Evolutionary conservation across 2,888 invertebrate genomes (phyloP), one percentile per base, ranked within the genome.

Genomic region (Parasteatoda lunata): DNA sequence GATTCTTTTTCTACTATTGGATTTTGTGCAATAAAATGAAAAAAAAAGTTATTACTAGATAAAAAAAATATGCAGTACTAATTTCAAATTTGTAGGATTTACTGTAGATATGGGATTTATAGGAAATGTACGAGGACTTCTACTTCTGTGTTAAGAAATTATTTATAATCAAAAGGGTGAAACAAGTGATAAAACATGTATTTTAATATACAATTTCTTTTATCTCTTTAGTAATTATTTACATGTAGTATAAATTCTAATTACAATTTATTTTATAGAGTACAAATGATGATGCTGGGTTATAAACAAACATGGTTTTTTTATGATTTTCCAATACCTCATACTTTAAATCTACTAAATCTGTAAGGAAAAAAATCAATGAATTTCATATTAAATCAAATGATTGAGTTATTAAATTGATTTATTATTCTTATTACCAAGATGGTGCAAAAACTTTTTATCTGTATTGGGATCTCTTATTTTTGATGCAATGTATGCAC

Each of bases 401-500:
- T n/a, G 5, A 30, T 52, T 4, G 7, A n/a, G n/a, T 70, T 70
- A 3, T 69, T 48, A 48, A 3, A 45, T 47, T 45, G 13, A 69
- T 30, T 30, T 30, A 30, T 30, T 30, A 30, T 30, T 30, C 30
- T 30, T 30, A 30, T 48, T 77, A 84, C 84, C 85, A 66, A 86
- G 68, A 47, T 71, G 30, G 30, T 9, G 13, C n/a, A 59, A 5
- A 71, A 86, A 86, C 47, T 65, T 47, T 52, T 71, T 15, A 65
- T 77, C 66, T 48, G 85, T 86, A 30, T 86, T 72, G 30, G 66
- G 47, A 77, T 77, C 77, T 49, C 80, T 70, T 54, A 86, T 47
- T 13, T 70, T 86, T 11, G 66, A 70, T 47, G 85, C 80, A 48
- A 86, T 71, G 6, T 80, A 86, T 30, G 80, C 85, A 77, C 72